Percentiles rank a stretch among this genome's conserved stretches.
These are phyloP conservation scores for Trachelus tabidus DNA, from an alignment of 2,888 invertebrate species.

Conservation along the genomic window DNA sequence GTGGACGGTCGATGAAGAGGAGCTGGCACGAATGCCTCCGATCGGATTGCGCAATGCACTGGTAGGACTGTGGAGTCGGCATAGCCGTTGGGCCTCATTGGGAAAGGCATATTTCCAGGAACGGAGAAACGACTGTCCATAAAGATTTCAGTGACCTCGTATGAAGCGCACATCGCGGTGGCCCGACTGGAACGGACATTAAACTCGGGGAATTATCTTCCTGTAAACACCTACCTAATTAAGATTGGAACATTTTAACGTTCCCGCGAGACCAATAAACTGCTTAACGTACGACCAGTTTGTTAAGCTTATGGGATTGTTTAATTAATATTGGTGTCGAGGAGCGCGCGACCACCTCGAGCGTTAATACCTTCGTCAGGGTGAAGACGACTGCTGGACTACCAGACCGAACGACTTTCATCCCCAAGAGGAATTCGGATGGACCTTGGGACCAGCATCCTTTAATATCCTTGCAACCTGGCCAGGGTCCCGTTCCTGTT, in stretches of 20 bases:
- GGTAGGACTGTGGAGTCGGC: no score
- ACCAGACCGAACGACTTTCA: neutral
- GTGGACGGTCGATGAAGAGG: no score
- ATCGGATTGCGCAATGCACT: no score
- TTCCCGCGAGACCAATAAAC: slow-evolving; percentile 59
- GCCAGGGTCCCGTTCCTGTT: no score
- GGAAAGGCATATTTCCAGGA: slow-evolving; percentile 1
- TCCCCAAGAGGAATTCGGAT: no score
- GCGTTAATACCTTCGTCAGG: slow-evolving; percentile 36
- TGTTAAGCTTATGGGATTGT: slow-evolving; percentile 63
- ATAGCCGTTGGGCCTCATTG: no score
- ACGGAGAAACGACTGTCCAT: slow-evolving; percentile 2
- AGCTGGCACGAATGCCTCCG: no score
- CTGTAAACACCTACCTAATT: slow-evolving; percentile 66
- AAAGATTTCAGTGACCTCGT: slow-evolving; percentile 10
- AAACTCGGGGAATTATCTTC: slow-evolving; percentile 52
- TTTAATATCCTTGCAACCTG: no score
- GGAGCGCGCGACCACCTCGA: slow-evolving; percentile 57
- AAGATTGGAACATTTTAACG: slow-evolving; percentile 65
- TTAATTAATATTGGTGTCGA: slow-evolving; percentile 64
- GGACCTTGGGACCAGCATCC: no score
- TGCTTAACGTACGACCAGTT: slow-evolving; percentile 59
- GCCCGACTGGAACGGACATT: slow-evolving; percentile 3
- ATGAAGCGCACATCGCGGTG: slow-evolving; percentile 1
- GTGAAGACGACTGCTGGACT: neutral